Evolutionary conservation across 2,113 vertebrate genomes (phyloP).

Genomic region (Gadus chalcogrammus): DNA sequence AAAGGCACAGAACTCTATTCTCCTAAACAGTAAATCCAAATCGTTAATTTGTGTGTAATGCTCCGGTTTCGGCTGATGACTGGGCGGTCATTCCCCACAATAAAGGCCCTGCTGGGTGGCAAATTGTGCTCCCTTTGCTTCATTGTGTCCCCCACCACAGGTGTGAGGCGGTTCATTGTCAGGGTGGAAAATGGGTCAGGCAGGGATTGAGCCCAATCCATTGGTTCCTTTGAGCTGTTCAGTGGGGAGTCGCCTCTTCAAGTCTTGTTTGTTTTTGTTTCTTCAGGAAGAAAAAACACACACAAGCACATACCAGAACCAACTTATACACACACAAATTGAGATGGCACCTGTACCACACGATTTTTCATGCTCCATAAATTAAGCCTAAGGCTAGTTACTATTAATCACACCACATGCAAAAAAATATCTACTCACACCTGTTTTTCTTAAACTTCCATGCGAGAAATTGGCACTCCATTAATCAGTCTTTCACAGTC

Average conservation of each 20-base stretch:
- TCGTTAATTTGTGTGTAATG: not conserved
- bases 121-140: conserved; percentile 9
- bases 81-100: not conserved
- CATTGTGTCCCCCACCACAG: conserved; percentile 22
- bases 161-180: conserved; percentile 16
- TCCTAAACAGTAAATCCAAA: too few relatives aligned
- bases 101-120: conserved; percentile 2
- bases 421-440: conserved; percentile 13
- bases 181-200: conserved; percentile 44
- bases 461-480: conserved; percentile 50
- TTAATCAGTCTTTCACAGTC: conserved; percentile 62
- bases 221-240: conserved; percentile 13
- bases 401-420: conserved; percentile 32
- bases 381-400: conserved; percentile 30
- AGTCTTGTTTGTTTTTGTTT: conserved; percentile 26
- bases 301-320: conserved; percentile 1
- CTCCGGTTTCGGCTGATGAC: not conserved
- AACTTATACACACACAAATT: not conserved
- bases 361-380: conserved; percentile 24
- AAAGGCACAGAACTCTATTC: too few relatives aligned
- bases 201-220: conserved; percentile 40
- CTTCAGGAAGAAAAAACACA: not conserved
- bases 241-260: conserved; percentile 20
- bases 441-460: conserved; percentile 37
- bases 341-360: not conserved